Evolutionary conservation across 2,888 invertebrate genomes (phyloP).

Genomic region (Microctonus brassicae): DNA sequence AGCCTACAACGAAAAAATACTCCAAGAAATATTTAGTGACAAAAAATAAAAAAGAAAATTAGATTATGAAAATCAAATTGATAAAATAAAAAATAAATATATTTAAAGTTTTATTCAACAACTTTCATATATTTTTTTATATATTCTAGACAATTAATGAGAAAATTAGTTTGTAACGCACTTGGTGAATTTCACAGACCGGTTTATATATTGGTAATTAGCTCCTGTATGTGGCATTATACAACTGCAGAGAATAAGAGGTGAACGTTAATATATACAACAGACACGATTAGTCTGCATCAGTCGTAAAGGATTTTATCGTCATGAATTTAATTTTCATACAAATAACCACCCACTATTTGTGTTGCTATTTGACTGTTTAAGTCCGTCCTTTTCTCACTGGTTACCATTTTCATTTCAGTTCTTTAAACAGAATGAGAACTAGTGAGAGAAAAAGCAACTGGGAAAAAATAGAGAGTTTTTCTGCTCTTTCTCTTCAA

Average conservation of each 20-base stretch:
- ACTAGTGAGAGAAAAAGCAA: not conserved
- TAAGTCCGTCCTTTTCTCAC: conserved; percentile 5
- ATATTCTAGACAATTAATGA: not conserved
- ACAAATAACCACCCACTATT: conserved; percentile 54
- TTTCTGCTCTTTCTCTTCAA: not conserved
- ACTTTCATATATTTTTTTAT: too few species aligned
- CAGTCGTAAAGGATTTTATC: conserved; percentile 61
- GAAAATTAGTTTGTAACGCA: too few species aligned
- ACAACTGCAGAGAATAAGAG: too few species aligned
- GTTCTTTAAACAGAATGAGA: too few species aligned
- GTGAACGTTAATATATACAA: conserved; percentile 41
- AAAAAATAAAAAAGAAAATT: not conserved
- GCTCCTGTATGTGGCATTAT: not conserved
- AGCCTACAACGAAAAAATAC: not conserved
- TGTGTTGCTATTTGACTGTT: not conserved
- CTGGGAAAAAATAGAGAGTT: too few species aligned
- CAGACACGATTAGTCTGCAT: conserved; percentile 6
- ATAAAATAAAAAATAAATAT: too few species aligned
- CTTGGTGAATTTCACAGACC: too few species aligned
- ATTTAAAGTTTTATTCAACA: too few species aligned
- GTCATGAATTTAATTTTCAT: conserved; percentile 67
- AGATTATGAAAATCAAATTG: not conserved
- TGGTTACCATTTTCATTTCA: too few species aligned
- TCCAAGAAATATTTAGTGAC: too few species aligned
- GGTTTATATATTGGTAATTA: not conserved